These are phyloP conservation scores for Pipa parva DNA, from an alignment of 2,113 vertebrate species.

Conservation along the genomic window DNA sequence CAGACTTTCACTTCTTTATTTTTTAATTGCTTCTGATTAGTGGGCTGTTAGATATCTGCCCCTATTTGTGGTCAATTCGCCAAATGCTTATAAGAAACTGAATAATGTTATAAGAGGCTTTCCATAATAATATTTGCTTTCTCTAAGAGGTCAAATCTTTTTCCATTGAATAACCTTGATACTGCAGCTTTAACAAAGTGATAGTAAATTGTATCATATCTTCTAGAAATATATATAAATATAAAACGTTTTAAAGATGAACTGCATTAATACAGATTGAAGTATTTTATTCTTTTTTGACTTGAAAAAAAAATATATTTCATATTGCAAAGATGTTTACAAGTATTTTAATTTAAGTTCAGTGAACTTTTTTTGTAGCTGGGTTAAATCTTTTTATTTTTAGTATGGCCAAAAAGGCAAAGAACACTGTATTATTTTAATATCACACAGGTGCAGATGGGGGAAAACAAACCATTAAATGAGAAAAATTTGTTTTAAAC, in stretches of 20 bases:
- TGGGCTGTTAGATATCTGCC: conserved; percentile 64
- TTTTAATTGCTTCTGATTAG: conserved; percentile 47
- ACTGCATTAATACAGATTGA: conserved; percentile 97
- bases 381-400: conserved; percentile 97
- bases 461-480: conserved; percentile 76
- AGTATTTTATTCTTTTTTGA: conserved; percentile 99
- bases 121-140: not conserved
- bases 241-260: conserved; percentile 84
- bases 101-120: conserved; percentile 2
- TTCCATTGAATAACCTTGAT: conserved; percentile 68
- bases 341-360: conserved; percentile 99
- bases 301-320: conserved; percentile 99
- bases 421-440: conserved; percentile 99
- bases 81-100: conserved; percentile 61
- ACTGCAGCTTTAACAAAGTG: conserved; percentile 81
- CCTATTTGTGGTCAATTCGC: conserved; percentile 62
- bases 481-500: conserved; percentile 76
- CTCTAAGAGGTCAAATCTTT: conserved; percentile 40
- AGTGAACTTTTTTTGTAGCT: conserved; percentile 98
- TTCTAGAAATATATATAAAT: conserved; percentile 76
- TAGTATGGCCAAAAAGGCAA: conserved; percentile 89
- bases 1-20: conserved; percentile 42
- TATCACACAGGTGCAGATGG: conserved; percentile 81
- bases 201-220: conserved; percentile 80
- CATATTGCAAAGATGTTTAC: conserved; percentile 99